Conservation (phyloP, 2,888 invertebrate genomes). For the Sminthurinus aureus region DNA sequence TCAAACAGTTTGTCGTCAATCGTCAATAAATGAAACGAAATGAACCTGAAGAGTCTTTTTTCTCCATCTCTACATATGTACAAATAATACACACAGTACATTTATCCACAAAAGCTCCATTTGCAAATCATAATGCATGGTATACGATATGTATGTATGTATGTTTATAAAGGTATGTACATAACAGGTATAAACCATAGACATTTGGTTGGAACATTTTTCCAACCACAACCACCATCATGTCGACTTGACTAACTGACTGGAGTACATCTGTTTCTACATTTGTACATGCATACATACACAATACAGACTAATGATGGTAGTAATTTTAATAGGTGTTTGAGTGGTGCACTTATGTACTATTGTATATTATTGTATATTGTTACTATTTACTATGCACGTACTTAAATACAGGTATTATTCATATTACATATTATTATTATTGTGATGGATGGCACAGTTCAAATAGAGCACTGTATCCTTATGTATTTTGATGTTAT, state of each 20-base stretch:
- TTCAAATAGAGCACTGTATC: too few species aligned
- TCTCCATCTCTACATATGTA: too few species aligned
- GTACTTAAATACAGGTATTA: too few species aligned
- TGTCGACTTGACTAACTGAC: too few species aligned
- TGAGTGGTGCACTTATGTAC: not conserved
- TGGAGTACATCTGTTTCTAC: too few species aligned
- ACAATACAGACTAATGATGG: not conserved
- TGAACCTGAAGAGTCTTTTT: too few species aligned
- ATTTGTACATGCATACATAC: not conserved
- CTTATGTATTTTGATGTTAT: slow-evolving; percentile 3
- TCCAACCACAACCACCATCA: too few species aligned
- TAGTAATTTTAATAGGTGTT: not conserved
- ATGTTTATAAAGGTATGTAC: not conserved
- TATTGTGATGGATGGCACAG: slow-evolving; percentile 26
- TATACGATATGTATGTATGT: not conserved
- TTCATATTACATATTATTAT: not conserved
- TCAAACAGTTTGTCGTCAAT: too few species aligned
- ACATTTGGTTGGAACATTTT: not conserved
- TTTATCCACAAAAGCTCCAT: not conserved
- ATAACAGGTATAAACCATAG: not conserved
- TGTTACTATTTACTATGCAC: too few species aligned
- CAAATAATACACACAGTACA: too few species aligned
- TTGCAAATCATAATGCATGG: not conserved
- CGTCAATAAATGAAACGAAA: too few species aligned
- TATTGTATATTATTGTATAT: too few species aligned